phyloP scores from a whole-genome alignment of 2,797 vertebrate species.

The Lagocephalus sceleratus region DNA sequence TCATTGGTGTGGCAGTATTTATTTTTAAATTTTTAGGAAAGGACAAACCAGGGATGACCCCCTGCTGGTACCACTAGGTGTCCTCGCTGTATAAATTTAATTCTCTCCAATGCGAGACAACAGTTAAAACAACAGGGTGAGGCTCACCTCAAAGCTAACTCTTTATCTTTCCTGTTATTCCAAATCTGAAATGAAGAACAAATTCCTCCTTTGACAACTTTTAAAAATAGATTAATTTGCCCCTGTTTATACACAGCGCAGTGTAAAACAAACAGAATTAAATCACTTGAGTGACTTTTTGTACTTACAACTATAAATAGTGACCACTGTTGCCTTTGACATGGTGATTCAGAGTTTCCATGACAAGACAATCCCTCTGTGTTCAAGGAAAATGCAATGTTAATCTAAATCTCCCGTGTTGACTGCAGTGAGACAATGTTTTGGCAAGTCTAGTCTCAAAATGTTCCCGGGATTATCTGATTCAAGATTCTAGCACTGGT shows the following conservation, averaged over 20 bases:
- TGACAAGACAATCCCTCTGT: slow-evolving; percentile 19
- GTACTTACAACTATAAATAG: slow-evolving; percentile 16
- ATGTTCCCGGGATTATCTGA: slow-evolving; percentile 37
- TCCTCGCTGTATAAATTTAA: too few relatives aligned
- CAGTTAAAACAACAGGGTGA: too few relatives aligned
- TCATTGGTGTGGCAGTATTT: too few relatives aligned
- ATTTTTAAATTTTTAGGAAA: too few relatives aligned
- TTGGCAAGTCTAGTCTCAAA: slow-evolving; percentile 37
- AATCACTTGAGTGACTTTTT: slow-evolving; percentile 5
- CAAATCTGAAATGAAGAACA: neutral
- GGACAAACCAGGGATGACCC: too few relatives aligned
- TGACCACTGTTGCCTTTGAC: slow-evolving; percentile 1
- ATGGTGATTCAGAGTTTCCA: slow-evolving; percentile 47
- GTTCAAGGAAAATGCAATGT: slow-evolving; percentile 38
- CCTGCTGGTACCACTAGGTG: too few relatives aligned
- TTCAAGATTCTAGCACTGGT: slow-evolving; percentile 26
- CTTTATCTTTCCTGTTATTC: neutral
- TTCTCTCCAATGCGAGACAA: too few relatives aligned
- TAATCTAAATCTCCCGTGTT: slow-evolving; percentile 35
- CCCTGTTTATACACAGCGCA: neutral
- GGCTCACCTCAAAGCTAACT: neutral
- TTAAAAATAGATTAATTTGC: neutral
- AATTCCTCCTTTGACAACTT: neutral
- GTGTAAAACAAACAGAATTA: slow-evolving; percentile 6
- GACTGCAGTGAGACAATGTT: slow-evolving; percentile 32